Evolutionary conservation across 2,888 invertebrate species (phyloP).

Genomic region (Hydraecia micacea): DNA sequence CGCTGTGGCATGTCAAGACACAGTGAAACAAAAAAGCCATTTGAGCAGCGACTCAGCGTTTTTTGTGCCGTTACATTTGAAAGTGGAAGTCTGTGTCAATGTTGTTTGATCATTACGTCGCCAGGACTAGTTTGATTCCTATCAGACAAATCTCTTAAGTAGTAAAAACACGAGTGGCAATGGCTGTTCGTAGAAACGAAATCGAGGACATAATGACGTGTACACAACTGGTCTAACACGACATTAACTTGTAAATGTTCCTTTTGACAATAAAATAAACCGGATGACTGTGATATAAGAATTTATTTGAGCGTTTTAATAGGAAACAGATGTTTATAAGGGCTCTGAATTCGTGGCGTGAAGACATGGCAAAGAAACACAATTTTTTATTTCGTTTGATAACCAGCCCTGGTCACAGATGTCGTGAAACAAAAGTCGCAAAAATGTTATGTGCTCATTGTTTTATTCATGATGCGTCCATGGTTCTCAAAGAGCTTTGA

Average conservation of each 20-base stretch:
- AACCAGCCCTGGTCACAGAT: slow-evolving; percentile 23
- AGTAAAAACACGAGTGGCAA: slow-evolving; percentile 32
- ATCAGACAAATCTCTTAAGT: slow-evolving; percentile 49
- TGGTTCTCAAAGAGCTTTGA: slow-evolving; percentile 5
- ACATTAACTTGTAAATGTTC: slow-evolving; percentile 54
- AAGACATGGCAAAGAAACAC: slow-evolving; percentile 22
- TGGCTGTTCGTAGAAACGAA: slow-evolving; percentile 56
- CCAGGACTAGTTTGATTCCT: slow-evolving; percentile 60
- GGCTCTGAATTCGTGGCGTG: slow-evolving; percentile 20
- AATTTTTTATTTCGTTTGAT: slow-evolving; percentile 27
- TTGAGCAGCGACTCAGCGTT: slow-evolving; percentile 62
- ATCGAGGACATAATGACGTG: slow-evolving; percentile 60
- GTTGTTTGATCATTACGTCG: slow-evolving; percentile 67
- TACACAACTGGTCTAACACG: slow-evolving; percentile 62
- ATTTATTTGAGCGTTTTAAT: slow-evolving; percentile 28
- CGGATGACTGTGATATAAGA: slow-evolving; percentile 30
- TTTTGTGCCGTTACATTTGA: slow-evolving; percentile 76
- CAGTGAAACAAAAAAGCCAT: slow-evolving; percentile 73
- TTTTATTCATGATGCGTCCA: slow-evolving; percentile 40
- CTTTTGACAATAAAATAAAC: slow-evolving; percentile 50
- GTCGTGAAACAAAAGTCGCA: slow-evolving; percentile 16
- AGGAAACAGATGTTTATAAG: slow-evolving; percentile 37
- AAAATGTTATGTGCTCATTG: slow-evolving; percentile 32
- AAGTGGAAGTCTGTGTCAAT: slow-evolving; percentile 73
- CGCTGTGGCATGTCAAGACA: slow-evolving; percentile 67